phyloP scores from a whole-genome alignment of 1,140 invertebrate species.

The Aphelenchoides fujianensis region DNA sequence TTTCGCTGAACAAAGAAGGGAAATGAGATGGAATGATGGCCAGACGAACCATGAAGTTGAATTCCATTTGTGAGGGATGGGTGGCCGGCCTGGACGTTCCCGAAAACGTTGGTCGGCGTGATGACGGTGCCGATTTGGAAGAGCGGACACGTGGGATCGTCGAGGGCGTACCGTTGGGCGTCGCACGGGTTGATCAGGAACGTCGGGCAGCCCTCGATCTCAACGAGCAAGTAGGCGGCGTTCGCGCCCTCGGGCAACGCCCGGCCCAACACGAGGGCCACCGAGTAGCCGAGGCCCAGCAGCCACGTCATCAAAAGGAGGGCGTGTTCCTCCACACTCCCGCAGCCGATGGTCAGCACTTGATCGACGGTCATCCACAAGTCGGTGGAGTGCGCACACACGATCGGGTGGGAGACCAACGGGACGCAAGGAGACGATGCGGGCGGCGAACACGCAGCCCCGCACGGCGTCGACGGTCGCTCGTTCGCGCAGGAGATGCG shows the following conservation, averaged over 20 bases:
- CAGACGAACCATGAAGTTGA: constrained; percentile 33
- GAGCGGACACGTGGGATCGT: constrained; percentile 34
- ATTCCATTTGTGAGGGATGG: constrained; percentile 39
- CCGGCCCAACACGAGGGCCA: constrained; percentile 30
- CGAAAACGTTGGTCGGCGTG: constrained; percentile 32
- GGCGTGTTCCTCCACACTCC: constrained; percentile 37
- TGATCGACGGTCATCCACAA: constrained; percentile 50
- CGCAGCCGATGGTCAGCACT: constrained; percentile 44
- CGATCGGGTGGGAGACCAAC: constrained; percentile 23
- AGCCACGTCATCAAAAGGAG: constrained; percentile 43
- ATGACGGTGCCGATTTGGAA: constrained; percentile 32
- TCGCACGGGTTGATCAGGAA: constrained; percentile 41
- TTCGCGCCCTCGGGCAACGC: constrained; percentile 48
- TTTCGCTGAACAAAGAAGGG: constrained; percentile 19
- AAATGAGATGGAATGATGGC: not conserved
- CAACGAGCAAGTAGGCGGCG: constrained; percentile 39
- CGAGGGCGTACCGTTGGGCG: constrained; percentile 22
- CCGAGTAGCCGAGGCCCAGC: constrained; percentile 29
- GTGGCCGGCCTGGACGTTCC: constrained; percentile 36
- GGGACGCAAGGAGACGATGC: constrained; percentile 31
- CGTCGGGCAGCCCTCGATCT: constrained; percentile 29
- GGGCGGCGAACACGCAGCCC: constrained; percentile 30
- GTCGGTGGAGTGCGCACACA: constrained; percentile 18
- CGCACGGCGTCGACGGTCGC: not conserved
- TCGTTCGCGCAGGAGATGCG: constrained; percentile 6